A percentile compares a stretch with the other conserved stretches of the same genome.
Evolutionary conservation across 2,113 vertebrate species (phyloP).

Genomic region (Cisticola juncidis): DNA sequence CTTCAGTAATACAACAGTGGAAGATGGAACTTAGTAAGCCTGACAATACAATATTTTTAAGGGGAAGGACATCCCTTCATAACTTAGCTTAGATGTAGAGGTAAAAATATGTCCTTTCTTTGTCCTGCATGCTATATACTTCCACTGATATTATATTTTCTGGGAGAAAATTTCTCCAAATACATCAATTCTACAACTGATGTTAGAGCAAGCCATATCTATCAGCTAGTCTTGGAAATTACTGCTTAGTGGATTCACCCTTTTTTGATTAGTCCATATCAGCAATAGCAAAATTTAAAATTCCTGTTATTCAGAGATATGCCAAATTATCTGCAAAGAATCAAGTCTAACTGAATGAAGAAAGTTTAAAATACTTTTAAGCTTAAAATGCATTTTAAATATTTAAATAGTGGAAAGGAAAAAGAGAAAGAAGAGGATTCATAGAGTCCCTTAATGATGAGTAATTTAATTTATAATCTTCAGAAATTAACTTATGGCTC

Average conservation of each 20-base stretch:
- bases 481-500: not conserved
- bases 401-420: not conserved
- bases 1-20: not conserved
- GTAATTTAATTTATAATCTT: not conserved
- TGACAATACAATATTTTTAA: not conserved
- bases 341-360: not conserved
- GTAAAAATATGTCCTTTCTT: not conserved
- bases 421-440: not conserved
- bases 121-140: not conserved
- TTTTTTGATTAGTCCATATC: not conserved
- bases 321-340: not conserved
- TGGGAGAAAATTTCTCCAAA: not conserved
- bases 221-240: not conserved
- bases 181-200: not conserved
- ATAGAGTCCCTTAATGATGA: not conserved
- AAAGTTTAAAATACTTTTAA: not conserved
- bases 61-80: not conserved
- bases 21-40: not conserved
- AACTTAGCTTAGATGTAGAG: not conserved
- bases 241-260: not conserved
- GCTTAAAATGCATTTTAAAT: not conserved
- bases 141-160: not conserved
- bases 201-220: not conserved
- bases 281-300: not conserved
- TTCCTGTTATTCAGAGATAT: not conserved